Conservation (phyloP, 2,113 vertebrate species). For the Zingel zingel region DNA sequence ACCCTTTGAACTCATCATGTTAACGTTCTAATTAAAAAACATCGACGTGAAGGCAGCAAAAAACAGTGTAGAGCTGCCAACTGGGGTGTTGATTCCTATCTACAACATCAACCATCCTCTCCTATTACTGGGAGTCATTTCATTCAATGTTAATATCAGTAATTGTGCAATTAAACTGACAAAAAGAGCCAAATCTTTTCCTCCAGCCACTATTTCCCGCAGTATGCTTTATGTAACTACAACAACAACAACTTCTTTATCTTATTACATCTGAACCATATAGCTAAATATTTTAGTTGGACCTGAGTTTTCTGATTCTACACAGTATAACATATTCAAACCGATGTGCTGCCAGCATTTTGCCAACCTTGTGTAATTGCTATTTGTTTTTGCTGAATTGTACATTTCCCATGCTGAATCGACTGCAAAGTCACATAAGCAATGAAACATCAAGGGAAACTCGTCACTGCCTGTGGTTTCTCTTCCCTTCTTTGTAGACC, state of each 20-base stretch:
- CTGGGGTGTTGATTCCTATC: too few relatives aligned
- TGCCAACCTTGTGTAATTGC: slow-evolving; percentile 22
- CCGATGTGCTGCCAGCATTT: not conserved
- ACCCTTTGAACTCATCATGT: not conserved
- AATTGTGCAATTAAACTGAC: not conserved
- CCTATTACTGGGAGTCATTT: not conserved
- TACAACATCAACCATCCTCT: not conserved
- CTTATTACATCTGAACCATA: not conserved
- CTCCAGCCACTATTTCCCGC: not conserved
- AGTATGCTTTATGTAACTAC: not conserved
- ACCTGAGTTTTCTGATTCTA: slow-evolving; percentile 1
- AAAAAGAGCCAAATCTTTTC: not conserved
- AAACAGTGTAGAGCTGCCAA: not conserved
- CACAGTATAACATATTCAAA: not conserved
- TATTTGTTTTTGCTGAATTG: slow-evolving; percentile 53
- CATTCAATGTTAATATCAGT: not conserved
- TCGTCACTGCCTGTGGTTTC: slow-evolving; percentile 20
- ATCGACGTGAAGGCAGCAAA: not conserved
- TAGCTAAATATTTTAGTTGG: slow-evolving; percentile 1
- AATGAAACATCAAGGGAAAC: slow-evolving; percentile 36
- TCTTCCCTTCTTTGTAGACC: not conserved
- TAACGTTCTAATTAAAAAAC: too few relatives aligned
- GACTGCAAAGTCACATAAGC: slow-evolving; percentile 25
- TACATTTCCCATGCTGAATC: slow-evolving; percentile 43
- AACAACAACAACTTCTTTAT: not conserved